Percentiles rank a stretch among this genome's conserved stretches.
Evolutionary conservation across 1,140 invertebrate species (phyloP).

Genomic region (Planococcus citri): DNA sequence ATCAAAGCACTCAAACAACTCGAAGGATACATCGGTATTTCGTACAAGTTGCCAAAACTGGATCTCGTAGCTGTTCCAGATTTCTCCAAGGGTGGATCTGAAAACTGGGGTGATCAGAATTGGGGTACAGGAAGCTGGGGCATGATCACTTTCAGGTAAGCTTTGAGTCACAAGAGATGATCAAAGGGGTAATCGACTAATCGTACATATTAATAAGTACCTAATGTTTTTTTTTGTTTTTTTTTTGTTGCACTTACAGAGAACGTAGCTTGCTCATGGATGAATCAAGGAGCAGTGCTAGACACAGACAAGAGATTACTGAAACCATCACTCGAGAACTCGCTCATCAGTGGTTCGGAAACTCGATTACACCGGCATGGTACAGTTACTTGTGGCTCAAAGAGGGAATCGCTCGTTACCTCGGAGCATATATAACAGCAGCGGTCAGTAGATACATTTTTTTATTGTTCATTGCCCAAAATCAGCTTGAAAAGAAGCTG

Average conservation of each 20-base stretch:
- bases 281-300: background rate
- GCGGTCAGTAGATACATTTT: too few species aligned
- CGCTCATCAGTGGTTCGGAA: constrained; percentile 40
- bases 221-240: background rate
- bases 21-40: constrained; percentile 26
- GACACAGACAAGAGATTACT: constrained; percentile 31
- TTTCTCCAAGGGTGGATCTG: constrained; percentile 65
- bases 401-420: constrained; percentile 42
- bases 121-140: constrained; percentile 81
- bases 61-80: constrained; percentile 58
- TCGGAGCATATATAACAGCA: constrained; percentile 27
- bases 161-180: background rate
- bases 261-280: background rate
- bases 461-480: too few species aligned
- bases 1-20: constrained; percentile 31
- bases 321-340: constrained; percentile 41
- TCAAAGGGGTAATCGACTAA: background rate
- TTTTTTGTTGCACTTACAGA: too few species aligned
- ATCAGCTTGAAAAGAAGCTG: too few species aligned
- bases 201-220: too few species aligned
- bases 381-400: constrained; percentile 43
- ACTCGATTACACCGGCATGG: constrained; percentile 35
- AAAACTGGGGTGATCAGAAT: too few species aligned
- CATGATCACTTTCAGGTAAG: constrained; percentile 43
- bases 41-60: constrained; percentile 35